A percentile compares a stretch with the other conserved stretches of the same genome.
Evolutionary conservation across 2,113 vertebrate species (phyloP).

Genomic region (Plecturocebus donacophilus): DNA sequence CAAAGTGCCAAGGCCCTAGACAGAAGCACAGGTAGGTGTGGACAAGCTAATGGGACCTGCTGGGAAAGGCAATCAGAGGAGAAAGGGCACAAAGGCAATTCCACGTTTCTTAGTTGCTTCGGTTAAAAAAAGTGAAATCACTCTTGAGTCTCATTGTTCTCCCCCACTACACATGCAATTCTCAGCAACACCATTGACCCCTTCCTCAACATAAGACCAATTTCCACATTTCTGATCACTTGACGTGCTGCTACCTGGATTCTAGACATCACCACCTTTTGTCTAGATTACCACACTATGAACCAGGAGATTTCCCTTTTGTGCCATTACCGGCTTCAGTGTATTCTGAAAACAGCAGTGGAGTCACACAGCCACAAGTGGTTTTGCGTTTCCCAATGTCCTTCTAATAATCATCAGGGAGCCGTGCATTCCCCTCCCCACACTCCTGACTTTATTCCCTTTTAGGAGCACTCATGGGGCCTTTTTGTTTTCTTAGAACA

Average conservation of each 20-base stretch:
- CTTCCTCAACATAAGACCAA: neutral
- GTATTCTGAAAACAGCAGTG: neutral
- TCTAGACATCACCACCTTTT: accelerated
- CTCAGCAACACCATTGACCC: neutral
- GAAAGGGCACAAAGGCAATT: accelerated
- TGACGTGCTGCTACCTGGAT: accelerated
- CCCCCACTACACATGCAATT: accelerated
- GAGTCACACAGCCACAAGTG: neutral
- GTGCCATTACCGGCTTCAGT: neutral
- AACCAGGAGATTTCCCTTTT: neutral
- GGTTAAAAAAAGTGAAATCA: accelerated
- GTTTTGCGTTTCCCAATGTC: neutral
- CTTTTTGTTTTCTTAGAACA: neutral
- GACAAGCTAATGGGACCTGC: accelerated
- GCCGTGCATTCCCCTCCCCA: accelerated
- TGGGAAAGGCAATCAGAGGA: neutral
- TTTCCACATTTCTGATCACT: neutral
- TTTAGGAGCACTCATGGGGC: accelerated
- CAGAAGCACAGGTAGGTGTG: accelerated
- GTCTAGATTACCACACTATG: neutral
- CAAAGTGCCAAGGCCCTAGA: too few species aligned
- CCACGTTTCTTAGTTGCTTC: neutral
- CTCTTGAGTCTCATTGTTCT: accelerated
- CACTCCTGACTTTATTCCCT: neutral
- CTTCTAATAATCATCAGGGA: accelerated